Base-by-base conservation (phyloP, 2,113 vertebrate genomes). In the Hydropotes inermis region DNA sequence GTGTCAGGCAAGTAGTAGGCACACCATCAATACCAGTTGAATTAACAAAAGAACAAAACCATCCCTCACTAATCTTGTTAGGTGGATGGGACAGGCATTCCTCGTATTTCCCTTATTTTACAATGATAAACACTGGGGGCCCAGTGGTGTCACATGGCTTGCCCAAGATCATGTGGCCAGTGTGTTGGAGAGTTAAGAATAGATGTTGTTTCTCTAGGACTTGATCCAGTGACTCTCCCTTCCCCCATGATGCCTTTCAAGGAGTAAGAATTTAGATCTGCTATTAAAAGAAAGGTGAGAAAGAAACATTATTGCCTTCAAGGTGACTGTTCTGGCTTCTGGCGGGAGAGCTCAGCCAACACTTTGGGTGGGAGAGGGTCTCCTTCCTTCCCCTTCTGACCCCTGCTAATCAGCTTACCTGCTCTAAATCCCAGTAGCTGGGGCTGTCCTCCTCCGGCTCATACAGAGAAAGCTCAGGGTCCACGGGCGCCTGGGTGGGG, bases 401-500 rank as follows among this genome's bases (percentile, higher is more conserved):
- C 5, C 14, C 5, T 5, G 2, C 9, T 25, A n/a, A 10, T 82
- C 6, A 55, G 89, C 98, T 99, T 21, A 99, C 99, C 98, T 99
- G 98, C 96, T 99, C 99, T 91, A 99, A 74, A 97, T 99, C 99
- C 98, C 98, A 98, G 97, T 98, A 99, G 98, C 98, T 97, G 25
- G 98, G 74, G 39, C 28, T 96, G 85, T 98, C 98, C 57, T 99
- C 99, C 81, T 98, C 97, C 0, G 98, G 97, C 0, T 99, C 98
- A 0, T 93, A 98, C 70, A 99, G 97, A 93, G 97, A 99, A 60
- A 99, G 98, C 78, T 99, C 99, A 0, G 98, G 15, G 21, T 97
- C 95, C 81, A 13, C 74, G 6, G 96, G 87, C 60, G 43, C 85
- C 98, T 98, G 54, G 57, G 87, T n/a, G 30, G 81, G 47, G 27